Base-by-base conservation (phyloP, 2,113 vertebrate genomes). In the Myotis yumanensis region DNA sequence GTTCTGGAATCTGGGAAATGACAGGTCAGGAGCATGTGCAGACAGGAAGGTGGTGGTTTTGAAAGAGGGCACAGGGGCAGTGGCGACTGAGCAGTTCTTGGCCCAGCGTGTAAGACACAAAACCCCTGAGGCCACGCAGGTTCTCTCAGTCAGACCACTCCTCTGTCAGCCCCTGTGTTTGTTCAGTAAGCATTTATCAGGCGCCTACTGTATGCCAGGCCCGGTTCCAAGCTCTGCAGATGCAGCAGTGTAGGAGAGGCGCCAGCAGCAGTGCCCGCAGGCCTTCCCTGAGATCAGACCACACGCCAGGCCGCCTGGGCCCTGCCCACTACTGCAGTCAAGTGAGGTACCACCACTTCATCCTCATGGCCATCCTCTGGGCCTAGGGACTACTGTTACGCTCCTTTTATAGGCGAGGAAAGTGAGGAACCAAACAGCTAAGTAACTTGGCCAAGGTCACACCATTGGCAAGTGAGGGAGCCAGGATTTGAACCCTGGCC, bases 241-340 rank as follows among this genome's bases (percentile, higher is more conserved):
- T 30, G 0, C 10, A 32, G 28, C 11, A 3, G 1, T n/a, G 30
- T 54, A 8, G 11, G 37, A 14, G 48, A 71, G 37, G 51, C 28
- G 16, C 11, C 8, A 17, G 57, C 28, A 3, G 54, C 7, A 10
- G 30, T 32, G 37, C 37, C 28, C 7, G 2, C 5, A 7, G 18
- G 28, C 32, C 9, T 15, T 25, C 28, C 54, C 28, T 5, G 4
- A 54, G 69, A 17, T 57, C 62, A 15, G 35, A 18, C 43, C 17
- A 3, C 8, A 0, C 3, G 4, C 37, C 37, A 8, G 15, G 14
- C 3, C 1, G 15, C 22, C 86, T 40, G 32, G 12, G 59, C 51
- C 68, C 59, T 80, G 9, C 1, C 2, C 17, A 0, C 32, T 6
- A 48, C 51, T 59, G 0, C 5, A 12, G 23, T 30, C 71, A 37